Base-by-base conservation (phyloP, 2,113 vertebrate genomes). In the Malurus melanocephalus region DNA sequence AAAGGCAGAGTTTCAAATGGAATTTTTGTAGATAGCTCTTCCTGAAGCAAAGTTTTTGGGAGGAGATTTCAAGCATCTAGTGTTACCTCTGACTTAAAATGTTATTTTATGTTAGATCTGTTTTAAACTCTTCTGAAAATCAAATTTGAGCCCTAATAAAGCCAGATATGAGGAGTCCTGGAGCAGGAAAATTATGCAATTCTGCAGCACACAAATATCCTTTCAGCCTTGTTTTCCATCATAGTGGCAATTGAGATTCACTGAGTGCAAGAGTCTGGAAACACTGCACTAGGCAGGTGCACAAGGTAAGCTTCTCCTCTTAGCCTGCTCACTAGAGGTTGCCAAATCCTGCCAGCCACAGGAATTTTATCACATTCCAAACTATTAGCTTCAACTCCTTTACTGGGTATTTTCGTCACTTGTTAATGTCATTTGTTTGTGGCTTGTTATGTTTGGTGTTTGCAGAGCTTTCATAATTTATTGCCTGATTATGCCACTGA, bases 401-500 rank as follows among this genome's bases (percentile, higher is more conserved):
- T 80, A 79, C 22, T 71, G 51, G 74, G 23, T 77, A 82, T 87
- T 94, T 92, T 87, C 93, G 51, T 93, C 81, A 88, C 83, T 93
- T 90, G 66, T 49, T 94, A 92, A 82, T 85, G 81, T 84, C 2
- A 0, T 64, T 78, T 85, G 30, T 87, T 87, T 88, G 80, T 93
- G 93, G 64, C 38, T 94, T 95, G 69, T 78, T 94, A 53, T 59
- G 67, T 87, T 86, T 90, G 80, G 93, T 87, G 43, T 90, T 93
- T 88, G 81, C 80, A 85, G 77, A 62, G 80, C n/a, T 91, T 88
- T 61, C 69, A 85, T 95, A 93, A 94, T 93, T 94, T 90, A 90
- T 73, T 85, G 94, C 89, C 94, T 88, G 91, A 93, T 94, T 92
- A 94, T 89, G 56, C 65, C 84, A 89, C 92, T 85, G 88, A 87